Conservation (phyloP, 1,140 invertebrate genomes). For the Diploscapter pachys region DNA sequence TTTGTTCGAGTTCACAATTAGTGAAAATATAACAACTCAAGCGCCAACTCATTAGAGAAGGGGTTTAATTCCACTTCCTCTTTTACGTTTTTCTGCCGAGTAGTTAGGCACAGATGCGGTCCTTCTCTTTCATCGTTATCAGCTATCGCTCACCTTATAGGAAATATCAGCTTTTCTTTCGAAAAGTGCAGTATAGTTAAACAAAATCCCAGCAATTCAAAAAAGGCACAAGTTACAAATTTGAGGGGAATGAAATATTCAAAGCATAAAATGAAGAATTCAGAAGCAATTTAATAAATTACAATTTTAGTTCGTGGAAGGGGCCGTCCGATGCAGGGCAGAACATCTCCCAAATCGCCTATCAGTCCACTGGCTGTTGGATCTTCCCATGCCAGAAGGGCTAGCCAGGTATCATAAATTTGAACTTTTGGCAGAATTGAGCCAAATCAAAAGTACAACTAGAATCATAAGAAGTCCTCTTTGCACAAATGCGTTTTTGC, state of each 20-base stretch:
- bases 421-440: constrained; percentile 1
- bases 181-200: neutral
- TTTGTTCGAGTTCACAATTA: too few species aligned
- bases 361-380: constrained; percentile 9
- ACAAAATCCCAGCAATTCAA: neutral
- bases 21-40: too few species aligned
- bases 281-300: neutral
- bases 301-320: constrained; percentile 33
- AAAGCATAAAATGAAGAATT: neutral
- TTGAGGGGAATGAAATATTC: neutral
- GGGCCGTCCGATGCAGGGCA: constrained; percentile 37
- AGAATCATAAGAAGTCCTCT: constrained; percentile 12
- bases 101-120: neutral
- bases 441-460: constrained; percentile 21
- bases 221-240: neutral
- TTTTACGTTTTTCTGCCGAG: too few species aligned
- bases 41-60: too few species aligned
- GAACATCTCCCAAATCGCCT: constrained; percentile 28
- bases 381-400: neutral
- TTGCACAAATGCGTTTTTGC: neutral
- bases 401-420: constrained; percentile 22
- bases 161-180: neutral
- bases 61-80: too few species aligned
- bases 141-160: neutral
- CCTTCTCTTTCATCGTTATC: neutral